Evolutionary conservation across 2,888 invertebrate species (phyloP), one percentile per base, ranked within the genome.

Genomic region (Bellardia pandia): DNA sequence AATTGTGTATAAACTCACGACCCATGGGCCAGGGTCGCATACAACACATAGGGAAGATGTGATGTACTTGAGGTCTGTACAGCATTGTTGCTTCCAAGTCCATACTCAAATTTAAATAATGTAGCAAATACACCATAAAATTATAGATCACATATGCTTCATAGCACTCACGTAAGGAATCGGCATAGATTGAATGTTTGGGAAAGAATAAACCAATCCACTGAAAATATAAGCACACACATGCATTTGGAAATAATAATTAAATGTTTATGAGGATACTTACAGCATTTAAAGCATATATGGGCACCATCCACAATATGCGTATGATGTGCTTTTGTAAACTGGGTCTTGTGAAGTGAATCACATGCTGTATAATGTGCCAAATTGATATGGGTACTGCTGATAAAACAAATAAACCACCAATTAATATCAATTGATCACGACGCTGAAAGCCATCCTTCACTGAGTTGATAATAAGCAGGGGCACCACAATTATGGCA

Each of bases 61-160:
- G 98, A 90, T 96, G 95, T 66, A 94, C 97, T 94, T 97, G 98
- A 16, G 97, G 96, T 91, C 97, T 97, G 62, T 96, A 95, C 91
- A 97, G 97, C 90, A 98, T 94, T 85, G 96, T 95, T 3, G 96
- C 96, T 93, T 98, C 98, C 88, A 98, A 94, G 92, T 98, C 97
- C 94, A 97, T 96, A 92, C 97, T 97, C 91, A 96, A 96, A 94
- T 97, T 97, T 80, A 99, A 94, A 93, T 98, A 99, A 92, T 98
- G 98, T 86, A 99, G 94, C 90, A 99, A 94, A 93, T 97, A 99
- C 91, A 97, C 97, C 98, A 99, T 98, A 92, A 99, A 99, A 94
- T 98, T 99, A 93, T 99, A 99, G 91, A 99, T 99, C 3, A 99
- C 99, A 94, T 98, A 99, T 0, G 98, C 99, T 94, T 99, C 99